Evolutionary conservation across 2,888 invertebrate genomes (phyloP).

Genomic region (Deilephila elpenor): DNA sequence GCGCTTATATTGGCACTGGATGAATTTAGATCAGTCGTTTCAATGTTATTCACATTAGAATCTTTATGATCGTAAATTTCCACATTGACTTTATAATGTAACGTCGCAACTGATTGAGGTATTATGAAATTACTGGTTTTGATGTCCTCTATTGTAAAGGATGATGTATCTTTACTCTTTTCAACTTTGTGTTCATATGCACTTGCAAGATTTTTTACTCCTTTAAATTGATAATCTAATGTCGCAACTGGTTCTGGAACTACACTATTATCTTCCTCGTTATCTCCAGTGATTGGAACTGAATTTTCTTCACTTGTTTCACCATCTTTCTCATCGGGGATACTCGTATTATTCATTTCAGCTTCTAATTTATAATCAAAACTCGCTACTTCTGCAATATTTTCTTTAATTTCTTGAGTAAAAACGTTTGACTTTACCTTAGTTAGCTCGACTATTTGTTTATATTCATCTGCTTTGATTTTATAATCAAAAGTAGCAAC

Average conservation of each 20-base stretch:
- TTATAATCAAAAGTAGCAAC: constrained; percentile 1
- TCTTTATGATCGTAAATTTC: not conserved
- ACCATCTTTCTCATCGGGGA: too few species aligned
- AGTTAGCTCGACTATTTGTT: not conserved
- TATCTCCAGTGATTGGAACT: not conserved
- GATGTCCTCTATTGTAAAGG: too few species aligned
- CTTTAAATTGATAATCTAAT: constrained; percentile 11
- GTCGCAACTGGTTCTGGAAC: not conserved
- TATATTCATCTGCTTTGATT: not conserved
- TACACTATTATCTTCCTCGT: not conserved
- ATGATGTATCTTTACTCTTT: not conserved
- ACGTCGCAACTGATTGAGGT: not conserved
- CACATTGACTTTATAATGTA: not conserved
- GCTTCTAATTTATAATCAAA: too few species aligned
- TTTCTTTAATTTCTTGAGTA: not conserved
- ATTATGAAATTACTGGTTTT: not conserved
- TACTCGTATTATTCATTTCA: too few species aligned
- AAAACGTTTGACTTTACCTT: not conserved
- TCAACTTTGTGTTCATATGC: constrained; percentile 5
- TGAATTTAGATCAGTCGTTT: too few species aligned
- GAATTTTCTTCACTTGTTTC: too few species aligned
- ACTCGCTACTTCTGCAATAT: not conserved
- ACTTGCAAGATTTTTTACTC: constrained; percentile 6
- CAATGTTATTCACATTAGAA: too few species aligned
- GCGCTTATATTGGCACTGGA: too few species aligned